These are phyloP conservation scores for Drosophila mimica DNA, from an alignment of 2,888 invertebrate genomes.

Conservation along the genomic window DNA sequence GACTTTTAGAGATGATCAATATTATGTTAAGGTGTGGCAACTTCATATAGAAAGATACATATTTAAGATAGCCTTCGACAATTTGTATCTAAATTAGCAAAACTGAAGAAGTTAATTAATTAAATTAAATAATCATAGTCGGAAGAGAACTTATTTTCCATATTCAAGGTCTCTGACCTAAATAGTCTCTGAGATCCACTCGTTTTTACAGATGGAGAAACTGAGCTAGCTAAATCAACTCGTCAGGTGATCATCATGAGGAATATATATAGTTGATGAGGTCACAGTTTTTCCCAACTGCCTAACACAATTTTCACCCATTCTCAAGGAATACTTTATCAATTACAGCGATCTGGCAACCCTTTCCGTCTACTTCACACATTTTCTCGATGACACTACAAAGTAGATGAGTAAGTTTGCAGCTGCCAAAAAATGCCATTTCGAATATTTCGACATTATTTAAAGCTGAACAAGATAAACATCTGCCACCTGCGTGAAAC, in stretches of 20 bases:
- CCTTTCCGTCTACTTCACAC: not conserved
- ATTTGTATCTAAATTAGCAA: too few relatives aligned
- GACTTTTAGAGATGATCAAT: not conserved
- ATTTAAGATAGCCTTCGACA: not conserved
- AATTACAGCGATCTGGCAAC: not conserved
- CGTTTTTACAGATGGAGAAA: not conserved
- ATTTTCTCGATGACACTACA: slow-evolving; percentile 24
- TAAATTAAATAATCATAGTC: not conserved
- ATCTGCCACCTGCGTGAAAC: slow-evolving; percentile 47
- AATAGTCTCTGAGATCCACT: not conserved
- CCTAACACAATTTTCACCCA: rapidly evolving
- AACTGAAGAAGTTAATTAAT: not conserved
- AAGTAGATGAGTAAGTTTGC: slow-evolving; percentile 14
- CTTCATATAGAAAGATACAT: not conserved
- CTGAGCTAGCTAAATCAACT: not conserved
- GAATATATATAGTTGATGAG: not conserved
- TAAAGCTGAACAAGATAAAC: slow-evolving; percentile 25
- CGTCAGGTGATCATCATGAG: not conserved
- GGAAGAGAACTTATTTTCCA: not conserved
- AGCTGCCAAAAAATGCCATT: slow-evolving; percentile 36
- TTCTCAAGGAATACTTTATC: not conserved
- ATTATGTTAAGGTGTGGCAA: not conserved
- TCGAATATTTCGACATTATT: slow-evolving; percentile 26
- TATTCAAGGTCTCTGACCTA: not conserved
- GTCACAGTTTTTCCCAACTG: not conserved